Percentiles rank a stretch among this genome's conserved stretches.
Evolutionary conservation across 2,888 invertebrate species (phyloP).

Genomic region (Parelbella ahira): DNA sequence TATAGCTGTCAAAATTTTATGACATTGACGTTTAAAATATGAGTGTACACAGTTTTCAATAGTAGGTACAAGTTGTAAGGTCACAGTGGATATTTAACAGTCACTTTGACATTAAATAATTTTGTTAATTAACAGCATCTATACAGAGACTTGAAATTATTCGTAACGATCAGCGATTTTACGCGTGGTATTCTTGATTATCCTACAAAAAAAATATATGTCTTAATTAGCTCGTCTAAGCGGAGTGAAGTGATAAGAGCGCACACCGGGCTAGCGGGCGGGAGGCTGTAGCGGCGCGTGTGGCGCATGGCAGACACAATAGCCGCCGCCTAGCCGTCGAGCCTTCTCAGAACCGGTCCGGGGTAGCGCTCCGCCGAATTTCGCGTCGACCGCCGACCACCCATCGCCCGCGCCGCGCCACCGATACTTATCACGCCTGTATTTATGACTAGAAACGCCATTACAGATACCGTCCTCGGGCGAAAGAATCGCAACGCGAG

Average conservation of each 20-base stretch:
- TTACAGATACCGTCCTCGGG: conserved; percentile 47
- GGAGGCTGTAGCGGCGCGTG: conserved; percentile 61
- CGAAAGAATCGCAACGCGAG: conserved; percentile 45
- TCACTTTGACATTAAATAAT: too few relatives aligned
- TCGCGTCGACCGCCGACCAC: conserved; percentile 62
- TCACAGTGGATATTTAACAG: too few relatives aligned
- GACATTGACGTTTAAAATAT: too few relatives aligned
- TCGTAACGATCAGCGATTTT: too few relatives aligned
- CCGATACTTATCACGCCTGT: conserved; percentile 72
- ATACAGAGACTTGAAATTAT: too few relatives aligned
- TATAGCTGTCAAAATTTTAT: too few relatives aligned
- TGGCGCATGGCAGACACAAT: conserved; percentile 72
- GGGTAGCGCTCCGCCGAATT: conserved; percentile 73
- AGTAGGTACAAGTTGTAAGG: too few relatives aligned
- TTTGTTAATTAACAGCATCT: too few relatives aligned
- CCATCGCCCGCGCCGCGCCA: conserved; percentile 68
- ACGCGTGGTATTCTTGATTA: too few relatives aligned
- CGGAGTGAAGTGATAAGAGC: not conserved
- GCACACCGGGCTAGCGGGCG: not conserved
- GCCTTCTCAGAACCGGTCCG: conserved; percentile 74
- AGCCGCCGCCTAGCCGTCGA: conserved; percentile 52
- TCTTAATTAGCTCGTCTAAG: too few relatives aligned
- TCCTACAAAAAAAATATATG: too few relatives aligned
- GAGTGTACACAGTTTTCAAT: too few relatives aligned
- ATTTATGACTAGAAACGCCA: conserved; percentile 72